Base-by-base conservation (phyloP, 2,113 vertebrate genomes). In the Paradoxurus hermaphroditus region DNA sequence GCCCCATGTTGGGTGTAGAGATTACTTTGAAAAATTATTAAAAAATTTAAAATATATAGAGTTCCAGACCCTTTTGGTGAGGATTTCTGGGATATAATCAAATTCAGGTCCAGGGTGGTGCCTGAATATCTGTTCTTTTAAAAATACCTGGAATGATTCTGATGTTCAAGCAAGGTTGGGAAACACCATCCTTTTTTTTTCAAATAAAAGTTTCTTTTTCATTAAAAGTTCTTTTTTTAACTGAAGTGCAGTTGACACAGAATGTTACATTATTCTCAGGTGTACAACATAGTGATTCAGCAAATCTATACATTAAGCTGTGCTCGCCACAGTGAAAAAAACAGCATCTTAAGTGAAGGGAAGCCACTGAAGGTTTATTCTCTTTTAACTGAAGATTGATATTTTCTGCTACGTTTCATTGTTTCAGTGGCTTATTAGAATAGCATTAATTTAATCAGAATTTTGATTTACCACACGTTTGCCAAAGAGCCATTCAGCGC, bases 401-500 rank as follows among this genome's bases (percentile, higher is more conserved):
- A 77, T 95, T 96, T 97, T 89, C 63, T 95, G 49, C 94, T 92
- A 87, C 41, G 41, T 82, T 56, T 89, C 41, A 39, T 94, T 94
- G 49, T 81, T 87, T 96, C 62, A 79, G 75, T 46, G 90, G 36
- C 39, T 89, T 93, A 77, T 86, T 77, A 53, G 83, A 84, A 86
- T 44, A 56, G 3, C 68, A 46, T 67, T 95, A 65, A 95, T 97
- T 83, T 94, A 92, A 92, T 92, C 63, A 56, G n/a, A 92, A 81
- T 96, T 84, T 90, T 90, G 49, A 97, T 94, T 96, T 90, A 84
- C 9, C n/a, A 82, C 63, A 95, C 27, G 75, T 92, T 97, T 97
- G 63, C 65, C 84, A 84, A 88, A 93, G 91, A 86, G 79, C 46
- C 92, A 73, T 86, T 36, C 89, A 78, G 34, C 89, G 19, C 56